Conservation (phyloP, 2,888 invertebrate genomes). For the Saturnia japonica region DNA sequence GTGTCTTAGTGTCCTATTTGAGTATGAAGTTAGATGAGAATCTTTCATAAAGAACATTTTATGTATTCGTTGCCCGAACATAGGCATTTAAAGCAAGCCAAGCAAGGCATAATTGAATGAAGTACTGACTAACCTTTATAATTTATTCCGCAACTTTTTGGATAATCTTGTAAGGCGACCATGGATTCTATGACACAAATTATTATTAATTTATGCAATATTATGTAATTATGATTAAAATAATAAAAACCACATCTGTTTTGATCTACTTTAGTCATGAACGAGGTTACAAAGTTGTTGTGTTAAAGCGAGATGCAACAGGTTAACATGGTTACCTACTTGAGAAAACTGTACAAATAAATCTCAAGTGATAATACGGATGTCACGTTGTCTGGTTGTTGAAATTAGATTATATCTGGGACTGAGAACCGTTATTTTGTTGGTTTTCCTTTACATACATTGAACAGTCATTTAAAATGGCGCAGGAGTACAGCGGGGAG, state of each 20-base stretch:
- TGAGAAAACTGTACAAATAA: conserved; percentile 27
- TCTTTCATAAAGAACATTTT: too few species aligned
- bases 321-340: conserved; percentile 33
- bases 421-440: conserved; percentile 3
- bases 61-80: too few species aligned
- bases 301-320: conserved; percentile 18
- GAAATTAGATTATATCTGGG: conserved; percentile 15
- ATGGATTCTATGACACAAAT: neutral
- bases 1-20: too few species aligned
- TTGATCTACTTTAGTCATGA: neutral
- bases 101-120: too few species aligned
- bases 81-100: too few species aligned
- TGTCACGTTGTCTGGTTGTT: conserved; percentile 26
- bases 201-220: neutral
- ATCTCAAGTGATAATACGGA: conserved; percentile 19
- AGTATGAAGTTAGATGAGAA: too few species aligned
- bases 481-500: neutral
- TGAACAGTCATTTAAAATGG: neutral
- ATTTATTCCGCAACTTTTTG: neutral
- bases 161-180: neutral
- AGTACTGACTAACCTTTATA: neutral
- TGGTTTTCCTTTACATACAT: neutral
- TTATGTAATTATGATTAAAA: neutral
- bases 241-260: neutral
- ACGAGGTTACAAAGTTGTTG: neutral